Base-by-base conservation (phyloP, 2,888 invertebrate genomes). In the Meliscaeva auricollis region DNA sequence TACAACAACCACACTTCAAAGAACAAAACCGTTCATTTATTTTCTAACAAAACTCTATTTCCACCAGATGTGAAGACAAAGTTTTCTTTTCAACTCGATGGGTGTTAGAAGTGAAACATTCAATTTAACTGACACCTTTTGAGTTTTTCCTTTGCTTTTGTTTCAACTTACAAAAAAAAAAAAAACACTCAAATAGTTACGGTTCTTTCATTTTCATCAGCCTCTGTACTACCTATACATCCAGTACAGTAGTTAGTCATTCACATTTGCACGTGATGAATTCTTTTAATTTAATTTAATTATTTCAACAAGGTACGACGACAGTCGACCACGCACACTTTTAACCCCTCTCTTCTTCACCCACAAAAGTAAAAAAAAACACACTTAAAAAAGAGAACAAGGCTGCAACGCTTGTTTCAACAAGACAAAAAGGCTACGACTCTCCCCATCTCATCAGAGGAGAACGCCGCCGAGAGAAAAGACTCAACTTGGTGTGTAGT, bases 211-310 rank as follows among this genome's bases (percentile, higher is more conserved):
- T n/a, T n/a, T n/a, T n/a, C n/a, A n/a, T n/a, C 46, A 9, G n/a
- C 9, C 62, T 9, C 35, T 7, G 26, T 38, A 9, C 5, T 38
- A 13, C 38, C 9, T 11, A 9, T 9, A 38, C n/a, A 13, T 13
- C 48, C 3, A 35, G 15, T 17, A n/a, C n/a, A 11, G 38, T 2
- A 44, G 9, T 13, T 38, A 58, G 20, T 48, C 35, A 46, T 50
- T 62, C 54, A 58, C 44, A 79, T 68, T 80, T 76, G 48, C 72
- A 85, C 68, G 81, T 81, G 81, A 85, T 81, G 69, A 85, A 85
- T 85, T 75, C 80, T 68, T 85, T 85, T 85, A 80, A 85, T 81
- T 77, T 81, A 80, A 85, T 73, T 85, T 73, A 81, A 85, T 85
- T 85, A 81, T 81, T 80, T 76, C 76, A 81, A 69, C 81, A 85